Evolutionary conservation across 2,113 vertebrate species (phyloP).

Genomic region (Anoplopoma fimbria): DNA sequence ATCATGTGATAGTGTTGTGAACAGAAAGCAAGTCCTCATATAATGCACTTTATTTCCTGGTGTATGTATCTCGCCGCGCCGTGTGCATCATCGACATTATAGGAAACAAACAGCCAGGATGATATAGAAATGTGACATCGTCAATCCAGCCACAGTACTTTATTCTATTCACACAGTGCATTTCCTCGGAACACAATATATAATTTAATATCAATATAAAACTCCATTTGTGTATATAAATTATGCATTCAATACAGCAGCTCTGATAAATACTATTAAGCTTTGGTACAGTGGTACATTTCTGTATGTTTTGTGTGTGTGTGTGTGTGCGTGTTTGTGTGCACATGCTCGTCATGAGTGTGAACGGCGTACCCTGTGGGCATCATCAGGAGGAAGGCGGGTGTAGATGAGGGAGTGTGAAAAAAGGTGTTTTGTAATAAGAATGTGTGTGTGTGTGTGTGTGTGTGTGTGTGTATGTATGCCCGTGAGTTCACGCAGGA

Average conservation of each 20-base stretch:
- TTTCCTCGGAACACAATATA: constrained; percentile 81
- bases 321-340: constrained; percentile 28
- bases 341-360: constrained; percentile 42
- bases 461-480: constrained; percentile 19
- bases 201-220: constrained; percentile 84
- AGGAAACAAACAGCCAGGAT: constrained; percentile 39
- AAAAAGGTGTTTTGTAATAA: constrained; percentile 46
- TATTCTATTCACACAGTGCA: constrained; percentile 82
- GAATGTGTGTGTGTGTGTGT: constrained; percentile 27
- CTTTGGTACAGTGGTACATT: constrained; percentile 77
- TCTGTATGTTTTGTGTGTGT: constrained; percentile 40
- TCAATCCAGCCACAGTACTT: constrained; percentile 73
- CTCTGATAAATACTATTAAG: constrained; percentile 79
- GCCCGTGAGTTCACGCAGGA: constrained; percentile 50
- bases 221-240: constrained; percentile 83
- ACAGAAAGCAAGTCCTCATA: neutral
- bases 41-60: constrained; percentile 1
- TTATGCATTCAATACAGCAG: constrained; percentile 82
- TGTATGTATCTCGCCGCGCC: neutral
- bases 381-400: constrained; percentile 18
- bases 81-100: neutral
- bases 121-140: constrained; percentile 66
- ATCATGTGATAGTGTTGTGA: neutral
- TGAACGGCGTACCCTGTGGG: constrained; percentile 37
- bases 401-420: constrained; percentile 28